Evolutionary conservation across 2,888 invertebrate genomes (phyloP).

Genomic region (Acanthacorydalis orientalis): DNA sequence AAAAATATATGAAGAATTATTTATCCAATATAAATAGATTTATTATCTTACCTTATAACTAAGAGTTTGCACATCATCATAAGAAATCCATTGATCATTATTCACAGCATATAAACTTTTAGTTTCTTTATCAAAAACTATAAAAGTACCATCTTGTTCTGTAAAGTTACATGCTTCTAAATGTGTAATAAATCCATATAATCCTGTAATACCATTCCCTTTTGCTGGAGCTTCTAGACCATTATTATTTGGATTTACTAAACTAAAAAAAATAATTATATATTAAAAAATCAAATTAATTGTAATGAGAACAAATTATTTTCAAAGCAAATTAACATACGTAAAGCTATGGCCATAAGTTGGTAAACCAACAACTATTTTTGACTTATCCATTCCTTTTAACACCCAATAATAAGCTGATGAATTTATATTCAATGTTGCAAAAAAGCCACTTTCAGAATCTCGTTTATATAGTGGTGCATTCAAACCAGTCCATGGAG

Average conservation of each 20-base stretch:
- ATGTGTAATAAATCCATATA: constrained; percentile 52
- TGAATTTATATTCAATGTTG: constrained; percentile 65
- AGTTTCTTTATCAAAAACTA: constrained; percentile 46
- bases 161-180: constrained; percentile 52
- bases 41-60: constrained; percentile 39
- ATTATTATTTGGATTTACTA: constrained; percentile 49
- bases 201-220: constrained; percentile 49
- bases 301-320: no score
- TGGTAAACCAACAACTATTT: constrained; percentile 73
- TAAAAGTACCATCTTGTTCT: constrained; percentile 30
- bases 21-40: neutral
- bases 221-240: constrained; percentile 52
- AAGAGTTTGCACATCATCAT: constrained; percentile 55
- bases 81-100: constrained; percentile 66
- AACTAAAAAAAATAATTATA: no score
- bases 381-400: constrained; percentile 57
- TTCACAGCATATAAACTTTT: constrained; percentile 62
- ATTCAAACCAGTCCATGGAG: constrained; percentile 73
- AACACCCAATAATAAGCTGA: constrained; percentile 59
- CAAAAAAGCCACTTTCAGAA: constrained; percentile 43
- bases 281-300: neutral
- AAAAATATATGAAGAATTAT: constrained; percentile 10
- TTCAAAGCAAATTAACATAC: constrained; percentile 29
- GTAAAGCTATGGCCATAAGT: constrained; percentile 71
- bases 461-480: constrained; percentile 53